Evolutionary conservation across 2,888 invertebrate species (phyloP).

Genomic region (Thera obeliscata): DNA sequence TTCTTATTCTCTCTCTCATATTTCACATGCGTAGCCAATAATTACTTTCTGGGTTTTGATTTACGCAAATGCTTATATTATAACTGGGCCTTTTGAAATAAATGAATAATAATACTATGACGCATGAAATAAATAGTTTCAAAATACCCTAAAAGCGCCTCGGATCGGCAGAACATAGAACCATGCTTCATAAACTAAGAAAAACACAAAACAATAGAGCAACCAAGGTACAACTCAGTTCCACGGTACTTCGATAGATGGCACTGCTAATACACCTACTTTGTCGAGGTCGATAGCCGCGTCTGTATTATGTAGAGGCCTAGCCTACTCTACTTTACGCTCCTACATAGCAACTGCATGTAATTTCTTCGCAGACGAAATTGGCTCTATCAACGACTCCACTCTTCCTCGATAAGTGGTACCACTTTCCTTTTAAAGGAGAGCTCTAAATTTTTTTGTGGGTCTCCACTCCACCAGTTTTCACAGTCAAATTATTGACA

Average conservation of each 20-base stretch:
- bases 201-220: constrained; percentile 6
- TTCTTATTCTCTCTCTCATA: constrained; percentile 4
- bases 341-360: constrained; percentile 2
- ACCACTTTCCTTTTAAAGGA: constrained; percentile 6
- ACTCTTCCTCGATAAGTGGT: constrained; percentile 14
- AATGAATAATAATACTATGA: too few species aligned
- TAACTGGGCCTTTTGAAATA: too few species aligned
- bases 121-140: neutral
- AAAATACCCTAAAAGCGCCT: constrained; percentile 2
- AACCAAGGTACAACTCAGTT: constrained; percentile 4
- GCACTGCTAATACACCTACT: constrained; percentile 9
- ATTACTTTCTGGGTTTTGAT: too few species aligned
- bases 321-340: neutral
- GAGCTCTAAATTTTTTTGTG: too few species aligned
- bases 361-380: constrained; percentile 22
- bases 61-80: too few species aligned
- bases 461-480: too few species aligned
- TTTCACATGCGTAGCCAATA: neutral
- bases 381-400: constrained; percentile 25
- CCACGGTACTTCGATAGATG: constrained; percentile 17
- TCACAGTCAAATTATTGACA: too few species aligned
- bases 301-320: constrained; percentile 9
- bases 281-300: constrained; percentile 19
- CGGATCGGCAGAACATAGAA: constrained; percentile 1
- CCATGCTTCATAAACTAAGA: constrained; percentile 1